phyloP scores from a whole-genome alignment of 2,797 vertebrate species.

The Chelon auratus region DNA sequence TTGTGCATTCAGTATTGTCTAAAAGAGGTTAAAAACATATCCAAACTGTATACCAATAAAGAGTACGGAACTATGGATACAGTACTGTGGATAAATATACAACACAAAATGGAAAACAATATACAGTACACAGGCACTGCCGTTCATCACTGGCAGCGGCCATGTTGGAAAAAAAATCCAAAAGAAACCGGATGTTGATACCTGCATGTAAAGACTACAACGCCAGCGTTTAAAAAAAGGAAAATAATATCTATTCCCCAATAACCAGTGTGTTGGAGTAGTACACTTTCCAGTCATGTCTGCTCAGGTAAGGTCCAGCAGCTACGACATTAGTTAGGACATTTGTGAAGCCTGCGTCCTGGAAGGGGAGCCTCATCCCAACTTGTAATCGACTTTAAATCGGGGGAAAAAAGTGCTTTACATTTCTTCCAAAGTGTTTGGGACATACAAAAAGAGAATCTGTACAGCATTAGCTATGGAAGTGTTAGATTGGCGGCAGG shows the following conservation, averaged over 20 bases:
- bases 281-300: not conserved
- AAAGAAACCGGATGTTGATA: no score
- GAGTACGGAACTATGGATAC: not conserved
- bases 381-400: not conserved
- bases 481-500: no score
- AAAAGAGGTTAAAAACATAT: not conserved
- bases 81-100: no score
- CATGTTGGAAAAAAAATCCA: not conserved
- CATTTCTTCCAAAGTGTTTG: no score
- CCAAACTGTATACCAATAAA: not conserved
- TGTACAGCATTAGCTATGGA: not conserved
- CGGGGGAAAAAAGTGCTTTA: no score
- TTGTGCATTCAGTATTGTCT: not conserved
- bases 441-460: no score
- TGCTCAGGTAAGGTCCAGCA: not conserved
- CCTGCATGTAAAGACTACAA: not conserved
- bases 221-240: not conserved
- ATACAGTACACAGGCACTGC: not conserved
- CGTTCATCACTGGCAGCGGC: not conserved
- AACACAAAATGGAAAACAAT: not conserved
- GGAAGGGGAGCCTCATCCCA: no score
- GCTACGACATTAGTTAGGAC: not conserved
- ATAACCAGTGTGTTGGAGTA: not conserved
- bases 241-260: conserved; percentile 1
- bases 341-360: not conserved